Base-by-base conservation (phyloP, 1,140 invertebrate genomes). In the Coboldia fuscipes region DNA sequence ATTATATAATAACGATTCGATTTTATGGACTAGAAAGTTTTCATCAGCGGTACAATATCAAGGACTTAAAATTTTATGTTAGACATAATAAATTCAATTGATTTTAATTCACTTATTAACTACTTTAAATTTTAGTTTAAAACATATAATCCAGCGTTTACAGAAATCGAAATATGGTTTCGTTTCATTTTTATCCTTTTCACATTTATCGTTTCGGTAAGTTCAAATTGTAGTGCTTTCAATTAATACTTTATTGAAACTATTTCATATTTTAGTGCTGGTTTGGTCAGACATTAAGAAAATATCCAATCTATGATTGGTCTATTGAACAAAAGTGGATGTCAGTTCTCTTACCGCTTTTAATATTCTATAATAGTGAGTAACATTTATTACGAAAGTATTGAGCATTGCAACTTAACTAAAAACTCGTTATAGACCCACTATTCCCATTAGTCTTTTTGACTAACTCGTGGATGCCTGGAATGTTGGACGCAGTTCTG, bases 251-350 rank as follows among this genome's bases (percentile, higher is more conserved):
- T 34, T 30, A 19, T 28, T 19, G 10, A 18, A 29, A n/a, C 3
- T 10, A 22, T 30, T 12, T 19, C 14, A 35, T 36, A 14, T 20
- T 23, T 36, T 57, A 96, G 89, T 89, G 80, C 51, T 86, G 84
- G 75, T 93, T 89, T 60, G 76, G 76, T 4, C 79, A 90, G 57
- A 73, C 73, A 0, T 59, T 97, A 34, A 65, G 84, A 45, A 88
- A 80, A 51, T 96, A 86, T 61, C 70, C 77, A 0, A 62, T 89
- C 3, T 69, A 75, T 42, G 88, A 94, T 57, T 97, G 90, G 90
- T 90, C 90, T 4, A 92, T 94, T 42, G 92, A 97, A 59, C 90
- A 97, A 50, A 90, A 86, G 57, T 97, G 90, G 90, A 74, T 94
- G 45, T 82, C 82, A 1, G 57, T 89, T 16, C 61, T 97, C 17